These are phyloP conservation scores for Microcebus griseorufus DNA, from an alignment of 2,113 vertebrate species.

Conservation along the genomic window DNA sequence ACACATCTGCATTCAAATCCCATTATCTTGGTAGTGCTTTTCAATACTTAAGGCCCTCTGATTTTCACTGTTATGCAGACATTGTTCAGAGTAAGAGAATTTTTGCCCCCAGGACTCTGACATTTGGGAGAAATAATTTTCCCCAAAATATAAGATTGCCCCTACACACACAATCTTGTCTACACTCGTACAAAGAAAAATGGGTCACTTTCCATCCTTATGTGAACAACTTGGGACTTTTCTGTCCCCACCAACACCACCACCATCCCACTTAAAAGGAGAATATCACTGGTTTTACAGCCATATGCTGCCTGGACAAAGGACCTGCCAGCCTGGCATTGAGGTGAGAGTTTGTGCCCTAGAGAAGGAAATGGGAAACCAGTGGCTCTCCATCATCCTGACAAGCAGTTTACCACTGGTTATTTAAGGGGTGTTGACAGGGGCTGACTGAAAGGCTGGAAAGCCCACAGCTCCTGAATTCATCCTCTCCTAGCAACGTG, in stretches of 20 bases:
- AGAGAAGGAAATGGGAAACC: conserved; percentile 71
- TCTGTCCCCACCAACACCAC: neutral
- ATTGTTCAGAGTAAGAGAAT: neutral
- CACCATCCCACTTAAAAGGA: neutral
- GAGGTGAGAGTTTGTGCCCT: conserved; percentile 65
- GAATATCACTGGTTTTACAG: neutral
- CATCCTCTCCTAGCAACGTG: conserved; percentile 74
- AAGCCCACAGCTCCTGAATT: conserved; percentile 69
- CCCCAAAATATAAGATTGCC: neutral
- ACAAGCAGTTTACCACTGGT: conserved; percentile 70
- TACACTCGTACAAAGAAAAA: neutral
- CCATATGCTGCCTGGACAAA: conserved; percentile 15
- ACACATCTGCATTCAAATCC: neutral
- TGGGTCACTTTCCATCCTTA: neutral
- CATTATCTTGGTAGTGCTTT: neutral
- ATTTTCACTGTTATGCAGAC: neutral
- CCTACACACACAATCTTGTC: neutral
- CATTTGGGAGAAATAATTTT: neutral
- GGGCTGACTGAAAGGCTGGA: conserved; percentile 65
- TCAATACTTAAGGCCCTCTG: neutral
- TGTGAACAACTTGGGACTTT: neutral
- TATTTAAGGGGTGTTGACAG: conserved; percentile 78
- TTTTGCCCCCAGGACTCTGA: neutral
- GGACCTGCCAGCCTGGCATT: conserved; percentile 46
- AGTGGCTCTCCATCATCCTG: conserved; percentile 74